A percentile compares a stretch with the other conserved stretches of the same genome.
Evolutionary conservation across 2,113 vertebrate genomes (phyloP).

Genomic region (Ictalurus punctatus): DNA sequence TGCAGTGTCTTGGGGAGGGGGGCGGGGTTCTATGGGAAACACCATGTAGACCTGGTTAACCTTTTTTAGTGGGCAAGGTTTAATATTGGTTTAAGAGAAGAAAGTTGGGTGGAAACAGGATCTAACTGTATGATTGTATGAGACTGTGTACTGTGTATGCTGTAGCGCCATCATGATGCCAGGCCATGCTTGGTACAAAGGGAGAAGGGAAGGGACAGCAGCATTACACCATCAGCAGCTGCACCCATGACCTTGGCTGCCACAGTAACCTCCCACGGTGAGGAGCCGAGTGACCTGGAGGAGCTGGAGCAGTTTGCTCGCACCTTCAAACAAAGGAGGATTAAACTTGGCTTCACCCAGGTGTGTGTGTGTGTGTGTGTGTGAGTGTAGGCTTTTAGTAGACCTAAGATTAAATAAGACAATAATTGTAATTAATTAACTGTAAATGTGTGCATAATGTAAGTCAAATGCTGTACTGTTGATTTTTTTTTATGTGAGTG

Average conservation of each 20-base stretch:
- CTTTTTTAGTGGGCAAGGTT: neutral
- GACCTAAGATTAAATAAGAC: neutral
- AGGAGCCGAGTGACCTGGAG: constrained; percentile 90
- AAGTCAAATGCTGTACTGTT: neutral
- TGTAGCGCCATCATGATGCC: constrained; percentile 50
- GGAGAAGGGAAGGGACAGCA: constrained; percentile 72
- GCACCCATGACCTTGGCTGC: constrained; percentile 62
- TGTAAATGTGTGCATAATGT: neutral
- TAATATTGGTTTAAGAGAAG: neutral
- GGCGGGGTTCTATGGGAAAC: neutral
- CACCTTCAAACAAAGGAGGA: constrained; percentile 90
- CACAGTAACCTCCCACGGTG: constrained; percentile 71
- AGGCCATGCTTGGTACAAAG: constrained; percentile 65
- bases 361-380: constrained; percentile 58
- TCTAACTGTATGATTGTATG: constrained; percentile 14
- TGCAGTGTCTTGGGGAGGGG: neutral
- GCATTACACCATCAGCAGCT: constrained; percentile 58
- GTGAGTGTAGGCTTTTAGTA: neutral
- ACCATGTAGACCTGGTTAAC: neutral
- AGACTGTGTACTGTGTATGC: constrained; percentile 34
- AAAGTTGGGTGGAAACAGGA: neutral
- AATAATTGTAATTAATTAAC: neutral
- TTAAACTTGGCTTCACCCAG: constrained; percentile 93
- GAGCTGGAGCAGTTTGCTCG: constrained; percentile 92
- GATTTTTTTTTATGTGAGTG: neutral